These are phyloP conservation scores for Sebastes oblongus DNA, from an alignment of 2,797 vertebrate species.

Conservation along the genomic window DNA sequence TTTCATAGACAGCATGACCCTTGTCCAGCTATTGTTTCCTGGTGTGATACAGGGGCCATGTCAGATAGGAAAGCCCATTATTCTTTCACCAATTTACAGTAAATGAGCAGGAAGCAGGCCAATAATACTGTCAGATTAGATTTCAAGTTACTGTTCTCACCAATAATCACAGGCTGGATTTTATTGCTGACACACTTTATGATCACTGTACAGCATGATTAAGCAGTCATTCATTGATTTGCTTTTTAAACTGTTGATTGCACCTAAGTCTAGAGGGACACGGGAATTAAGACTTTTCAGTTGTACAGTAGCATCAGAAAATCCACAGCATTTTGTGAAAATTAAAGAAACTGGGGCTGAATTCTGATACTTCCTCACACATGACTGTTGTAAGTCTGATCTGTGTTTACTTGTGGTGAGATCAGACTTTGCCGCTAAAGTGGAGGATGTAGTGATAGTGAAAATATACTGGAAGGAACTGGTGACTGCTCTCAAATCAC, in stretches of 20 bases:
- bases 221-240: conserved; percentile 3
- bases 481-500: background rate
- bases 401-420: conserved; percentile 4
- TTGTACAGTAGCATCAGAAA: background rate
- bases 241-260: background rate
- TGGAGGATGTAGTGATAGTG: background rate
- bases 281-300: background rate
- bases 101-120: conserved; percentile 22
- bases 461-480: conserved; percentile 2
- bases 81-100: conserved; percentile 23
- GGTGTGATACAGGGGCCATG: conserved; percentile 16
- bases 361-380: background rate
- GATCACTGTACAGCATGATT: background rate
- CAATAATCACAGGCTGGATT: conserved; percentile 15
- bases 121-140: conserved; percentile 2
- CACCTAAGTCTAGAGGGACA: background rate
- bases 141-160: conserved; percentile 29
- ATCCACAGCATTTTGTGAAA: background rate
- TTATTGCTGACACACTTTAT: conserved; percentile 3
- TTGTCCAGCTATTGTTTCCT: conserved; percentile 50
- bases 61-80: conserved; percentile 15
- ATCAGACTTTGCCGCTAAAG: conserved; percentile 6
- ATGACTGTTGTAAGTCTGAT: background rate
- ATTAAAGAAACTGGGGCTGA: background rate
- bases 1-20: conserved; percentile 21